These are phyloP conservation scores for Capreolus pygargus DNA, from an alignment of 2,113 vertebrate species.

Conservation along the genomic window DNA sequence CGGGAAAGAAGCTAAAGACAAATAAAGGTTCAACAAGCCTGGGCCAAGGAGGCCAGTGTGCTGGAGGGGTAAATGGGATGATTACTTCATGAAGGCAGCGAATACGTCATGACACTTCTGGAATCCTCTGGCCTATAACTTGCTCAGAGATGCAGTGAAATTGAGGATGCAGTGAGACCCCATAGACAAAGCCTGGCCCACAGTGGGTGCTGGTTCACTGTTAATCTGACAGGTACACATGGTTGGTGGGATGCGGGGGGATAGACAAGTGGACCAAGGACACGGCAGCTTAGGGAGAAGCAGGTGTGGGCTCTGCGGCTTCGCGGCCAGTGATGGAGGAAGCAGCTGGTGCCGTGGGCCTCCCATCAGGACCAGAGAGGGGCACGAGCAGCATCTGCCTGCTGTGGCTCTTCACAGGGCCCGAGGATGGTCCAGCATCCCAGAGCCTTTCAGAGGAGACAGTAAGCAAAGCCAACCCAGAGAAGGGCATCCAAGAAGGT, in stretches of 20 bases:
- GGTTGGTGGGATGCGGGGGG: accelerated
- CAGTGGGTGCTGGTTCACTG: not conserved
- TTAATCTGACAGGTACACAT: too few species aligned
- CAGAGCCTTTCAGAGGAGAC: not conserved
- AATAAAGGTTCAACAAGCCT: not conserved
- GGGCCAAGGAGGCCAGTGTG: not conserved
- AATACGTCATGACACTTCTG: not conserved
- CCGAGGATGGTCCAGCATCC: accelerated
- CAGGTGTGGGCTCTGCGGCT: accelerated
- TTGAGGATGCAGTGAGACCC: not conserved
- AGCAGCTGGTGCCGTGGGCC: not conserved
- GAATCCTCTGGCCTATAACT: not conserved
- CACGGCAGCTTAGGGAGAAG: not conserved
- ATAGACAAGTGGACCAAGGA: not conserved
- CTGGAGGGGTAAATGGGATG: not conserved
- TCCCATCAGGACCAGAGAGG: not conserved
- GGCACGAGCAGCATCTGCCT: not conserved
- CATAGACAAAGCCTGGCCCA: not conserved
- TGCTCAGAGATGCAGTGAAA: not conserved
- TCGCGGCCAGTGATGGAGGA: not conserved
- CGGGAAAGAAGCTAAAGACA: not conserved
- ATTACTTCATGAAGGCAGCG: not conserved
- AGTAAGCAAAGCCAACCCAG: not conserved
- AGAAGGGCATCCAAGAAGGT: not conserved
- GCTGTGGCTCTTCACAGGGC: not conserved